Evolutionary conservation across 2,113 vertebrate species (phyloP).

Genomic region (Atlantisia rogersi): DNA sequence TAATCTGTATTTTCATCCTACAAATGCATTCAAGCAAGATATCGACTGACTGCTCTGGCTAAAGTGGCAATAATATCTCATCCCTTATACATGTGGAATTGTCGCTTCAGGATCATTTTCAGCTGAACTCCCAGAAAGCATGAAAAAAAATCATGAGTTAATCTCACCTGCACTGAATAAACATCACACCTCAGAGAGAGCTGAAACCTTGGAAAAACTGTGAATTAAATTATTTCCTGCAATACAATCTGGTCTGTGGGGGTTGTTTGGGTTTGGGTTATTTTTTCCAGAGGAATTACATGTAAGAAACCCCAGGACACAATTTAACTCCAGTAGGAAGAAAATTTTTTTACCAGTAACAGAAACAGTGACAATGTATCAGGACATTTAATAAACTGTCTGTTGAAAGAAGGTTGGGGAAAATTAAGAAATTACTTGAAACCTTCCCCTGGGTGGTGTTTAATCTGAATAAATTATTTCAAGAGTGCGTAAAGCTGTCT

Average conservation of each 20-base stretch:
- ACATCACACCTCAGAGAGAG: neutral
- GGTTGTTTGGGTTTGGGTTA: too few species aligned
- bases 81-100: neutral
- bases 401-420: neutral
- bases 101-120: neutral
- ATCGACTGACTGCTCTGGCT: neutral
- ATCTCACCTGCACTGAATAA: neutral
- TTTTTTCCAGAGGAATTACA: neutral
- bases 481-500: neutral
- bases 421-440: neutral
- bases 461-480: constrained; percentile 16
- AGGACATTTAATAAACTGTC: neutral
- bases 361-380: neutral
- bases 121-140: neutral
- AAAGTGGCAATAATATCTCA: neutral
- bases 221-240: neutral
- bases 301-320: neutral
- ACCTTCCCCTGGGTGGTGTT: neutral
- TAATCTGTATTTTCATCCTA: neutral
- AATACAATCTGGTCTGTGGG: neutral
- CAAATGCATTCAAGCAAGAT: neutral
- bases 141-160: neutral
- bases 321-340: neutral
- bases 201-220: neutral
- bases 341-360: neutral